Conservation (phyloP, 2,888 invertebrate species). For the Stenichneumon culpator region DNA sequence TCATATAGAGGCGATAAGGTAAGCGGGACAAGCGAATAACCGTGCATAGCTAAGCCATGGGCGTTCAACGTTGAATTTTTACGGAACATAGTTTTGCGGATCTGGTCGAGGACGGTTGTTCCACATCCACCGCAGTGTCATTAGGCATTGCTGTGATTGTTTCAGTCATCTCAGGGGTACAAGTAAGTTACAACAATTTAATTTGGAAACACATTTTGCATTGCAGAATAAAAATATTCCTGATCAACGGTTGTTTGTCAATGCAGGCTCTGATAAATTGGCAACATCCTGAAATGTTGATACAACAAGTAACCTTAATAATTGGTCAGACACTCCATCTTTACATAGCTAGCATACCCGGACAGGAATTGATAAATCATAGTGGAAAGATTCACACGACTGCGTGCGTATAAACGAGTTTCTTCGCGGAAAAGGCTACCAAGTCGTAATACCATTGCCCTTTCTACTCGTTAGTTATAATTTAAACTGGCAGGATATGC, state of each 20-base stretch:
- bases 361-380: constrained; percentile 31
- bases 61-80: neutral
- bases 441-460: neutral
- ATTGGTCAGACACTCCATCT: neutral
- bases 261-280: constrained; percentile 6
- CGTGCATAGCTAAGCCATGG: neutral
- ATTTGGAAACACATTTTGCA: neutral
- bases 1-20: neutral
- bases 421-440: too few relatives aligned
- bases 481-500: constrained; percentile 36
- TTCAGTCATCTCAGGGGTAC: neutral
- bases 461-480: constrained; percentile 25
- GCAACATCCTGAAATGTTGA: neutral
- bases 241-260: neutral
- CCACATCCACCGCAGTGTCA: neutral
- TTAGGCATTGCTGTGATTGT: neutral
- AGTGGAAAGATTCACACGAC: neutral
- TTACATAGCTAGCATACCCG: constrained; percentile 4
- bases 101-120: neutral
- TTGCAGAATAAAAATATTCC: neutral
- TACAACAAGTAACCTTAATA: neutral
- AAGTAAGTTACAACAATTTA: neutral
- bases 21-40: neutral
- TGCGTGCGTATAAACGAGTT: too few relatives aligned
- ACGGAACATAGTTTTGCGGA: neutral